phyloP scores from a whole-genome alignment of 2,797 vertebrate species.

The Eulemur rubriventer region DNA sequence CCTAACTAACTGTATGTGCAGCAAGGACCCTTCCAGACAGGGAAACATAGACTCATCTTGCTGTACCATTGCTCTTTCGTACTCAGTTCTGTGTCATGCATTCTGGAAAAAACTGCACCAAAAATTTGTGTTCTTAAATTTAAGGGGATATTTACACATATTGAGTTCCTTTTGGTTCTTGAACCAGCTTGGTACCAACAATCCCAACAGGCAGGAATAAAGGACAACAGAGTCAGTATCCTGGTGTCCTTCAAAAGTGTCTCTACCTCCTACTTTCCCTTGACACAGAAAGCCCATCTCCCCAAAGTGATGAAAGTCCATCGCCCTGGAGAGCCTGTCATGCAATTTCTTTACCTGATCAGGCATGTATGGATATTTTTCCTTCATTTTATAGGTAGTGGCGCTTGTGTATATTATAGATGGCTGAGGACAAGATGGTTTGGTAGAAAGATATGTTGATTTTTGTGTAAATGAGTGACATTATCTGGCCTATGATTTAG shows the following conservation, averaged over 20 bases:
- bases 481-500: not conserved
- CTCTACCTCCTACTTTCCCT: not conserved
- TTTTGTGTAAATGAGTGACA: not conserved
- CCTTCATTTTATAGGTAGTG: not conserved
- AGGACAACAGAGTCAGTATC: not conserved
- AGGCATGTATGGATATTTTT: not conserved
- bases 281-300: not conserved
- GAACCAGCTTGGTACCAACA: not conserved
- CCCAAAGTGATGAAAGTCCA: no score
- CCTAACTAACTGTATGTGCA: not conserved
- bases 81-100: not conserved
- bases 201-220: not conserved
- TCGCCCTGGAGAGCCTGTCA: not conserved
- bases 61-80: not conserved
- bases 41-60: not conserved
- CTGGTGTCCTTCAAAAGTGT: not conserved
- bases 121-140: not conserved
- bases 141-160: not conserved
- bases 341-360: not conserved
- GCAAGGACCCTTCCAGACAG: not conserved
- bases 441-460: not conserved
- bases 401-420: not conserved
- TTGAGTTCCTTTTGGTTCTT: not conserved
- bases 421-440: not conserved
- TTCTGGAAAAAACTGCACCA: not conserved